A percentile compares a stretch with the other conserved stretches of the same genome.
These are phyloP conservation scores for Pseudococcus jackbeardsleyi DNA, from an alignment of 2,888 invertebrate species.

Conservation along the genomic window DNA sequence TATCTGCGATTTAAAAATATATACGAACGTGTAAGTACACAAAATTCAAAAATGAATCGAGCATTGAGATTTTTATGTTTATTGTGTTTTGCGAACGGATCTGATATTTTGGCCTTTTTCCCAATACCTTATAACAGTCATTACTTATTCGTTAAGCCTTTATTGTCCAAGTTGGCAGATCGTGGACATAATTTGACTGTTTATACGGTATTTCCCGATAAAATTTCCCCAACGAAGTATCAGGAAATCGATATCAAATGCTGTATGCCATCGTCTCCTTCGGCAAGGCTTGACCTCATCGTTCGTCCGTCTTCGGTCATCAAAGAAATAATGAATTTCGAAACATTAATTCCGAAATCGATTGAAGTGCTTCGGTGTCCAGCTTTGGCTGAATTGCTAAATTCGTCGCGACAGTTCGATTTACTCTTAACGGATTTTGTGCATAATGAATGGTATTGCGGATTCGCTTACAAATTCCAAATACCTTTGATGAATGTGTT, in stretches of 20 bases:
- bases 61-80: neutral
- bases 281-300: neutral
- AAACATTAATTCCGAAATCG: neutral
- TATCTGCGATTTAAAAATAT: too few relatives aligned
- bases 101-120: constrained; percentile 45
- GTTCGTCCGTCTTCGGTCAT: neutral
- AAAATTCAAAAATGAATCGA: neutral
- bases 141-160: neutral
- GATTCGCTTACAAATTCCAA: constrained; percentile 41
- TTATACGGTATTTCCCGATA: neutral
- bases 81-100: neutral
- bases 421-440: neutral
- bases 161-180: constrained; percentile 5
- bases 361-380: neutral
- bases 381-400: constrained; percentile 11
- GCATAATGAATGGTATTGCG: neutral
- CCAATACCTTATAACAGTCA: constrained; percentile 9
- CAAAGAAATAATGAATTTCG: neutral
- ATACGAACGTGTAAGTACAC: too few relatives aligned
- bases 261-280: neutral
- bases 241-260: neutral
- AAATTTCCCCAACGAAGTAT: neutral
- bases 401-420: constrained; percentile 65
- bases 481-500: neutral
- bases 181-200: constrained; percentile 37